Percentiles rank a stretch among this genome's conserved stretches.
Conservation (phyloP, 1,140 invertebrate species). For the Cydia fagiglandana region DNA sequence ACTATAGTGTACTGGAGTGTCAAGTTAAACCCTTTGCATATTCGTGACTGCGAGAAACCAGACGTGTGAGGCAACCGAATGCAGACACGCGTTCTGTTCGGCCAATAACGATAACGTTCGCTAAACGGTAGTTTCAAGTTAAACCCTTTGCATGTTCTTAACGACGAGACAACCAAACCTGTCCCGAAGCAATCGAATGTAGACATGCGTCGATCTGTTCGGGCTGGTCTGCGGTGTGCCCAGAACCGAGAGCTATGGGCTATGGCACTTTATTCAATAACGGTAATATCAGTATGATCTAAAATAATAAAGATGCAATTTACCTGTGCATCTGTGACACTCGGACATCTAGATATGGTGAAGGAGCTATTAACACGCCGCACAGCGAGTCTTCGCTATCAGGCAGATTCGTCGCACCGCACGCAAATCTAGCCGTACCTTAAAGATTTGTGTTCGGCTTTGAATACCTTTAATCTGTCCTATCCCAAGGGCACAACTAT, state of each 20-base stretch:
- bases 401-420: too few species aligned
- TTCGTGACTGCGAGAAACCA: constrained; percentile 85
- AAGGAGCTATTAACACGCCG: too few species aligned
- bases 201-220: constrained; percentile 91
- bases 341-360: too few species aligned
- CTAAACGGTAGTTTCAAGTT: constrained; percentile 35
- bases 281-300: constrained; percentile 54
- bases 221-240: constrained; percentile 92
- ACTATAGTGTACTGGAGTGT: too few species aligned
- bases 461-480: too few species aligned
- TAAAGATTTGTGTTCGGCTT: background rate
- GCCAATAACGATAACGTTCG: constrained; percentile 79
- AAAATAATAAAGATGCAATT: too few species aligned
- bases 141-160: constrained; percentile 89
- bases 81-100: constrained; percentile 91
- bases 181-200: constrained; percentile 92
- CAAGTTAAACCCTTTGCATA: constrained; percentile 82
- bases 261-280: constrained; percentile 70
- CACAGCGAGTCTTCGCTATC: too few species aligned
- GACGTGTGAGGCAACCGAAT: constrained; percentile 92
- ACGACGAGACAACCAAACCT: constrained; percentile 82
- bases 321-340: too few species aligned
- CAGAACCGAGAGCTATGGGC: constrained; percentile 83
- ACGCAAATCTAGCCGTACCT: too few species aligned
- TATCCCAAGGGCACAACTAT: too few species aligned